Evolutionary conservation across 2,888 invertebrate species (phyloP), one percentile per base, ranked within the genome.

Genomic region (Meiosimyza platycephala): DNA sequence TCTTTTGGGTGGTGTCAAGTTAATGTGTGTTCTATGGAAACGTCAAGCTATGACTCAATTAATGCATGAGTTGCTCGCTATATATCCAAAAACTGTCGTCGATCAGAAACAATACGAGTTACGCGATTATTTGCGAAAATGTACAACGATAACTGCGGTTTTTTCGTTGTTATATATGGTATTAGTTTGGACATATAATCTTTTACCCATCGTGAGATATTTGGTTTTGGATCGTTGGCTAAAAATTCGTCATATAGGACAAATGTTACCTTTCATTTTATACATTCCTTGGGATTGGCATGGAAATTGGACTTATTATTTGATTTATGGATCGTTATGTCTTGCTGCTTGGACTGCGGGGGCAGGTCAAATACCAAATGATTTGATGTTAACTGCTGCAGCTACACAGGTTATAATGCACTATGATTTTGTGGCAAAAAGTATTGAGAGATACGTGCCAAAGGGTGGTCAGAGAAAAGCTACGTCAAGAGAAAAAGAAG

Each of bases 401-500:
- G 80, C 79, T 15, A 83, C 82, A 0, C 81, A 85, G 72, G 64
- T 86, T 6, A 77, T 83, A 3, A 86, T 86, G 86, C 86, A 86
- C 66, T 85, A 81, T 6, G 82, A 86, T 57, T 79, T 79, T 63
- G 71, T 85, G 28, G 68, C 78, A 0, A 71, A 75, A 3, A 70
- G 22, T 9, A 75, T 85, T 3, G 75, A 76, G 15, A 54, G 69
- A 4, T 80, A 77, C 51, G 16, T 60, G 1, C 76, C 78, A 5
- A 64, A 64, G 6, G 72, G 66, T 7, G 74, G 47, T n/a, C 6
- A 2, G 40, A 6, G 40, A 9, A 13, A 67, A 40, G 13, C 51
- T 15, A 12, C 11, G 16, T n/a, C n/a, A 3, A 22, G 22, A n/a
- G 63, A 16, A n/a, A 16, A 33, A 6, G 54, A 79, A 13, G n/a